Evolutionary conservation across 2,113 vertebrate species (phyloP), one percentile per base, ranked within the genome.

Genomic region (Coptodon bakossiorum): DNA sequence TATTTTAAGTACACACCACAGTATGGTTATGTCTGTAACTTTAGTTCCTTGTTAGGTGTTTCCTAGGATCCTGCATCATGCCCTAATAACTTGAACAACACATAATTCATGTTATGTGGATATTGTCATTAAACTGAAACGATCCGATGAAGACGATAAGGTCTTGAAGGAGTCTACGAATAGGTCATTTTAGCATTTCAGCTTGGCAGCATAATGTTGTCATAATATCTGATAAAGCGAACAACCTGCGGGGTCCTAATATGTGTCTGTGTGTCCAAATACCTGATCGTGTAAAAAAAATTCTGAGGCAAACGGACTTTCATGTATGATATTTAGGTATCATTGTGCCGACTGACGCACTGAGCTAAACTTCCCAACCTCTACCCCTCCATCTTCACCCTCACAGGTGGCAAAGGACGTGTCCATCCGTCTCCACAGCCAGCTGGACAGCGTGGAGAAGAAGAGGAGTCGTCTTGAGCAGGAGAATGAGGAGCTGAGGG

Each of bases 391-490:
- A 4, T 57, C 7, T 59, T 24, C 43, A 10, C 13, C 24, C 40
- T 80, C 76, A 34, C 93, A 99, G 98, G 98, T 99, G 95, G 98
- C 98, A 17, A 99, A 99, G 91, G 99, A 99, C 2, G 98, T 99
- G 54, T 99, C 99, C 1, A 97, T 98, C 90, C 96, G 99, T 80
- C 97, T 99, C 83, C 99, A 99, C 95, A 97, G 97, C 22, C 98
- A 99, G 95, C 96, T 99, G 87, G 99, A 99, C 91, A 95, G 88
- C 0, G 97, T 98, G 89, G 98, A 99, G 93, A 98, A 99, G 96
- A 99, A 99, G 87, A 97, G 98, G 92, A 96, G 94, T 7, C 94
- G 95, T 22, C 96, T 99, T 92, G 99, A 99, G 87, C 97, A 98
- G 86, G 99, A 99, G 96, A 99, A 99, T 0, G 98, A 99, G 94